A percentile compares a stretch with the other conserved stretches of the same genome.
phyloP scores from a whole-genome alignment of 1,140 invertebrate genomes.

The Psix sp. region DNA sequence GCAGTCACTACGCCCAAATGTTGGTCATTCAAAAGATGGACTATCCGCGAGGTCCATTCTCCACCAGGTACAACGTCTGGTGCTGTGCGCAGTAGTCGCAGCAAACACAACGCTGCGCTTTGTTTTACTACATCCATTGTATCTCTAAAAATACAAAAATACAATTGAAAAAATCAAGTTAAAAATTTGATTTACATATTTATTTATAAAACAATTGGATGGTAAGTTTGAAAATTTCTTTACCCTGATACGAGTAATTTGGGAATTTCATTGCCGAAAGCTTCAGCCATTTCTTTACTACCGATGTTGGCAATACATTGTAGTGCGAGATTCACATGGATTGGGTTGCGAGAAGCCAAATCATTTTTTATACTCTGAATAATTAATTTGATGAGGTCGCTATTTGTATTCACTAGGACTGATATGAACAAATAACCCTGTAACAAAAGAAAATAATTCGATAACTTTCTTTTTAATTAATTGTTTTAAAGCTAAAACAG shows the following conservation, averaged over 20 bases:
- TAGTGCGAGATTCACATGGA: slow-evolving; percentile 98
- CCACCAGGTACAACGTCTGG: slow-evolving; percentile 97
- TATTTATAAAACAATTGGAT: not conserved
- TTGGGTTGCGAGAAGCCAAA: slow-evolving; percentile 96
- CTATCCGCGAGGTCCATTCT: slow-evolving; percentile 99
- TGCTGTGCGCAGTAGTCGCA: slow-evolving; percentile 94
- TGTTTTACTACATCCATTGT: slow-evolving; percentile 99
- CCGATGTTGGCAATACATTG: slow-evolving; percentile 99
- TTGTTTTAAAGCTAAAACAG: slow-evolving; percentile 3
- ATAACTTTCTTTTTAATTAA: slow-evolving; percentile 15
- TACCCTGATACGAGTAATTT: slow-evolving; percentile 98
- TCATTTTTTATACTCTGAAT: slow-evolving; percentile 99
- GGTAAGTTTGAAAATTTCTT: no score
- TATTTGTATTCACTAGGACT: slow-evolving; percentile 99
- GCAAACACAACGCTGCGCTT: slow-evolving; percentile 96
- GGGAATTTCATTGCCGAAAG: slow-evolving; percentile 98
- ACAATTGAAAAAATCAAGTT: no score
- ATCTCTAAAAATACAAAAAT: slow-evolving; percentile 81
- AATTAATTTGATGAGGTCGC: slow-evolving; percentile 93
- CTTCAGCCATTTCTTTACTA: slow-evolving; percentile 99
- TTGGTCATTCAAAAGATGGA: slow-evolving; percentile 99
- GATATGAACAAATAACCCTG: slow-evolving; percentile 99
- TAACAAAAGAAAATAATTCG: slow-evolving; percentile 65
- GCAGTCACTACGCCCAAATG: slow-evolving; percentile 99
- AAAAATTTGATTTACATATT: slow-evolving; percentile 4